These are phyloP conservation scores for Linnaemya tessellans DNA, from an alignment of 2,888 invertebrate species.

Conservation along the genomic window DNA sequence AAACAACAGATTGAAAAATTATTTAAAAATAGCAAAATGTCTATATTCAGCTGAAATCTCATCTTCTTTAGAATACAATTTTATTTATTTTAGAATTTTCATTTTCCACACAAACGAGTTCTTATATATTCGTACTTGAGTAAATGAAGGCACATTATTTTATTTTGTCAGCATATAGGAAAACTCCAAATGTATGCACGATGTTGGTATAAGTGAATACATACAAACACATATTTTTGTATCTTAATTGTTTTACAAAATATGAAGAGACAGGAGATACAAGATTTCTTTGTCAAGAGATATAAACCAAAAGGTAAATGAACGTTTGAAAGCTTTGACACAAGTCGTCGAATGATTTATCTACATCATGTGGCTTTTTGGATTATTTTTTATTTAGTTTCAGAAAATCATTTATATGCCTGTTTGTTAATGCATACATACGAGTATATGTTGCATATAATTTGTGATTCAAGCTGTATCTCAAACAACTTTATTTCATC, in stretches of 20 bases:
- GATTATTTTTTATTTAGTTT: not conserved
- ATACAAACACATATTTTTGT: not conserved
- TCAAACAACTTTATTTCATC: not conserved
- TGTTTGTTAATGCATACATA: not conserved
- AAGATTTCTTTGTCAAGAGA: conserved; percentile 30
- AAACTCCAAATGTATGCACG: conserved; percentile 57
- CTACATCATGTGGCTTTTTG: conserved; percentile 39
- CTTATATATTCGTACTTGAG: not conserved
- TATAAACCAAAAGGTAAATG: conserved; percentile 74
- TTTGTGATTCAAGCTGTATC: not conserved
- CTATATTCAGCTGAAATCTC: not conserved
- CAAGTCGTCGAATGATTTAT: conserved; percentile 68
- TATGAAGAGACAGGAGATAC: conserved; percentile 35
- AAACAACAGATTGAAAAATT: not conserved
- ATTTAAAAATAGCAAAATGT: conserved; percentile 45
- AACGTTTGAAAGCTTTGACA: conserved; percentile 71
- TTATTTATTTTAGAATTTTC: conserved; percentile 21
- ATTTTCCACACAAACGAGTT: conserved; percentile 7
- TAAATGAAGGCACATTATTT: conserved; percentile 26
- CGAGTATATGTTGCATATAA: not conserved
- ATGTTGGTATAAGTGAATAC: not conserved
- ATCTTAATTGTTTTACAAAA: conserved; percentile 33
- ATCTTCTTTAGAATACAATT: conserved; percentile 29
- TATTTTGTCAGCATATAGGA: conserved; percentile 30
- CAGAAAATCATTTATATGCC: not conserved